phyloP scores from a whole-genome alignment of 1,140 invertebrate species.

The Lucilia sericata region DNA sequence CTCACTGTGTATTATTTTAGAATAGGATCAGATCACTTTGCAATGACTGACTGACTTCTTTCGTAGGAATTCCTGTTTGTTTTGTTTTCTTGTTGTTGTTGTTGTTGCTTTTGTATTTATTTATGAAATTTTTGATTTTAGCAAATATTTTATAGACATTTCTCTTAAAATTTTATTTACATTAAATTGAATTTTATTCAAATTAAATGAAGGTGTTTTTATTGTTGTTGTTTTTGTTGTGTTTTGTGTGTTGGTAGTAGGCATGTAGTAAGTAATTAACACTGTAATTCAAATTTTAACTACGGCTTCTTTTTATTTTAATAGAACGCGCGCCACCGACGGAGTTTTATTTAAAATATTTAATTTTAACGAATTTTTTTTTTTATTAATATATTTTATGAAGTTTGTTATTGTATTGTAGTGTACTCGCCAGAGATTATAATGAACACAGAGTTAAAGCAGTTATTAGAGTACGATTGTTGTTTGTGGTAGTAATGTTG shows the following conservation, averaged over 20 bases:
- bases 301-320: neutral
- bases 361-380: neutral
- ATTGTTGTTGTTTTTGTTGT: neutral
- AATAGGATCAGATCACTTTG: no score
- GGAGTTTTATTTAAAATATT: neutral
- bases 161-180: conserved; percentile 10
- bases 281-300: neutral
- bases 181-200: neutral
- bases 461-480: no score
- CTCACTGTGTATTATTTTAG: neutral
- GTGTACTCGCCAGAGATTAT: no score
- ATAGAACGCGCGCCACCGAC: neutral
- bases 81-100: neutral
- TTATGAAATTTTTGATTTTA: conserved; percentile 28
- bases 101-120: neutral
- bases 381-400: neutral
- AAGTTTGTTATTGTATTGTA: no score
- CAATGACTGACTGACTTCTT: no score
- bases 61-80: neutral
- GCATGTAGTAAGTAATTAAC: conserved; percentile 10
- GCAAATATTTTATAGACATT: conserved; percentile 23
- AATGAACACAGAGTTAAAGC: no score
- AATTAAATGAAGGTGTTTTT: neutral
- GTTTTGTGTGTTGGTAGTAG: neutral
- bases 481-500: no score